phyloP scores from a whole-genome alignment of 2,797 vertebrate species.

The Rhinophrynus dorsalis region DNA sequence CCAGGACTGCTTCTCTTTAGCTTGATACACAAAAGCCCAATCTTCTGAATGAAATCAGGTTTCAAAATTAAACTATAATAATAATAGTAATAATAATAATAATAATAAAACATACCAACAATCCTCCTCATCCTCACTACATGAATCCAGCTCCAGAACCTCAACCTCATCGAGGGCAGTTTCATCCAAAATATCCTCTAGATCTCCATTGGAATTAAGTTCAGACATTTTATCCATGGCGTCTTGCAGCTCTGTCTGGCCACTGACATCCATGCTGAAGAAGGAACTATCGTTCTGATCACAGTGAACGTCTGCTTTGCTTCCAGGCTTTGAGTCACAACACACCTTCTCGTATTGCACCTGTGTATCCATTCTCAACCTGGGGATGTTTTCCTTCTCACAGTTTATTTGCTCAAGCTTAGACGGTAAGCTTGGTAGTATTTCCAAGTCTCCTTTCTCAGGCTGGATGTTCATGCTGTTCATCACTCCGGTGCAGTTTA shows the following conservation, averaged over 20 bases:
- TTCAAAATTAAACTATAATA: too few relatives aligned
- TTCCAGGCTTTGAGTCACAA: rapidly evolving
- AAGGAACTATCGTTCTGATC: background rate
- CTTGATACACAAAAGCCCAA: too few relatives aligned
- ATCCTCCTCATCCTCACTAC: slow-evolving; percentile 78
- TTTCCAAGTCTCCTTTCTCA: slow-evolving; percentile 55
- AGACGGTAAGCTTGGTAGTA: slow-evolving; percentile 55
- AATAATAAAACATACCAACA: slow-evolving; percentile 91
- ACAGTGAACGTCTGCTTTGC: background rate
- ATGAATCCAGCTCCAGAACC: slow-evolving; percentile 77
- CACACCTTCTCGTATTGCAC: background rate
- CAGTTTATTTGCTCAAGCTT: slow-evolving; percentile 55
- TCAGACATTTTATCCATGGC: background rate
- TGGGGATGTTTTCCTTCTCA: slow-evolving; percentile 51
- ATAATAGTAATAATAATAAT: too few relatives aligned
- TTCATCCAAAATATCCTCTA: slow-evolving; percentile 46
- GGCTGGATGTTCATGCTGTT: slow-evolving; percentile 55
- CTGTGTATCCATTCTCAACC: slow-evolving; percentile 7
- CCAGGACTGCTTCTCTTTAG: too few relatives aligned
- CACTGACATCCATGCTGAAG: background rate
- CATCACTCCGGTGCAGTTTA: slow-evolving; percentile 55
- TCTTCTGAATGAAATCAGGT: too few relatives aligned
- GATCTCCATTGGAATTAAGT: slow-evolving; percentile 48
- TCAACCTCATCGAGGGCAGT: slow-evolving; percentile 82
- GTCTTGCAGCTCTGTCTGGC: background rate